Evolutionary conservation across 2,113 vertebrate species (phyloP).

Genomic region (Nibea albiflora): DNA sequence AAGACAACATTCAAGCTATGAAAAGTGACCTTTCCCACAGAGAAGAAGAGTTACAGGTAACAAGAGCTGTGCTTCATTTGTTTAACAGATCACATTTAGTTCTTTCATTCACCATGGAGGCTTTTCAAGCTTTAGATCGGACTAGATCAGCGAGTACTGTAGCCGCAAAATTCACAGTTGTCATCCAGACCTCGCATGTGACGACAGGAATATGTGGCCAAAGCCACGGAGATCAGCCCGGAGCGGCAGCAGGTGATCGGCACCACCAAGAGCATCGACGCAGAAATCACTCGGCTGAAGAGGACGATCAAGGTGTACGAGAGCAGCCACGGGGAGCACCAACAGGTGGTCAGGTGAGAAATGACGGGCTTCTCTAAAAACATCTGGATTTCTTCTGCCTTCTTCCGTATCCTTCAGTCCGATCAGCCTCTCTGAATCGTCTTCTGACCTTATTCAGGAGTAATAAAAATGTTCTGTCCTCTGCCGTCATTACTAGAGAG

Average conservation of each 20-base stretch:
- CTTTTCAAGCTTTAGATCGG: no score
- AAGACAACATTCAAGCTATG: conserved; percentile 47
- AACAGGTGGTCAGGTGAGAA: conserved; percentile 89
- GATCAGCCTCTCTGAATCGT: conserved; percentile 44
- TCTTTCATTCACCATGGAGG: background rate
- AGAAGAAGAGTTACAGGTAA: conserved; percentile 62
- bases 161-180: background rate
- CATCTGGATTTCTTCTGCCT: conserved; percentile 1
- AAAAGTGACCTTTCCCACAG: conserved; percentile 34
- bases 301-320: conserved; percentile 75
- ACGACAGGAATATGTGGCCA: conserved; percentile 51
- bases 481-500: conserved; percentile 77
- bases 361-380: background rate
- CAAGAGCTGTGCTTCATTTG: background rate
- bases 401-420: conserved; percentile 18
- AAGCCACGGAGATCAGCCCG: conserved; percentile 62
- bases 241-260: conserved; percentile 50
- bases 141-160: background rate
- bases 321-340: conserved; percentile 86
- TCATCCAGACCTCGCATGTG: background rate
- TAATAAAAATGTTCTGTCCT: conserved; percentile 38
- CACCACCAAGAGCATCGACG: conserved; percentile 59
- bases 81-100: no score
- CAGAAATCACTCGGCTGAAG: conserved; percentile 58
- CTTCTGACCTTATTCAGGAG: conserved; percentile 39